Evolutionary conservation across 2,797 vertebrate genomes (phyloP), one percentile per base, ranked within the genome.

Genomic region (Acestrorhynchus altus): DNA sequence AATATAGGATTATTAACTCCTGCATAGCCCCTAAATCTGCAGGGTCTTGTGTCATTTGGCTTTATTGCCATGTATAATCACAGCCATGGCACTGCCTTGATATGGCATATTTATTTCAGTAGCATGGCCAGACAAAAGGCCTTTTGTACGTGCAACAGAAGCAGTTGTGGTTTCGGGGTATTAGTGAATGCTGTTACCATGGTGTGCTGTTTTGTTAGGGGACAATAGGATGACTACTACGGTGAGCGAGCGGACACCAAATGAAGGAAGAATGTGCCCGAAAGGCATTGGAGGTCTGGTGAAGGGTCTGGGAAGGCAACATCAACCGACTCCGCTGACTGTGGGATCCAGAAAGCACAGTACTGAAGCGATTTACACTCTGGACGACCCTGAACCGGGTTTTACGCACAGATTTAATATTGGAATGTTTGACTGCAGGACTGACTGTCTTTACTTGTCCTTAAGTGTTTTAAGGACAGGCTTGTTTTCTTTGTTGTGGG

Each of bases 61-160:
- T 79, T 74, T 74, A 74, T 28, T 68, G 74, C 64, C 71, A 79
- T 69, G 64, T 74, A 66, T 79, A 74, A 79, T 79, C 71, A 61
- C 49, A 67, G 57, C 59, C 71, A 61, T 67, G 64, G 64, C 61
- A 68, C 39, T 22, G 18, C 26, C 44, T 40, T 64, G 52, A 44
- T 24, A 44, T 60, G 70, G 42, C 47, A 66, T 72, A 59, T 67
- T 67, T 46, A 67, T 65, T 73, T 52, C 59, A 61, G 49, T 57
- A 44, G 18, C 16, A 6, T 20, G 9, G 28, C 51, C 60, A 68
- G 68, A 73, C 77, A 79, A 40, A 73, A 73, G 57, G 51, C 42
- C 70, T 67, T n/a, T 79, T 79, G 77, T 79, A 26, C 9, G 11
- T 24, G 66, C 15, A 49, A 40, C 44, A 66, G 70, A 60, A 66